These are phyloP conservation scores for Sebastes trivittatus DNA, from an alignment of 2,797 vertebrate species.

Conservation along the genomic window DNA sequence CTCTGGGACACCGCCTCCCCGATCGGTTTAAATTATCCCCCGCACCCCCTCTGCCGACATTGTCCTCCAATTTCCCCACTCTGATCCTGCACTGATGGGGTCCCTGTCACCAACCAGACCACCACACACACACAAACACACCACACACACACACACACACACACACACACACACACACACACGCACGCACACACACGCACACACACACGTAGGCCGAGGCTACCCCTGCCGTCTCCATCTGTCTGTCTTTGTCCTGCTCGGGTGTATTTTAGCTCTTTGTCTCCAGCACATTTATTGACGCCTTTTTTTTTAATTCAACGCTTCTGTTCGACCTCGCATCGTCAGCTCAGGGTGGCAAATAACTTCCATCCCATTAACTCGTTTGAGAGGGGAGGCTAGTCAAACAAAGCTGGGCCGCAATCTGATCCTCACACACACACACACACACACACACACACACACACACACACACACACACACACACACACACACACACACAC, in stretches of 20 bases:
- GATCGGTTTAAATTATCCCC: constrained; percentile 78
- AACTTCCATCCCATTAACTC: constrained; percentile 97
- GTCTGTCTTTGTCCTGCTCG: constrained; percentile 84
- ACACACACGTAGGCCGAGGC: constrained; percentile 22
- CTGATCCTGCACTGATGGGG: constrained; percentile 79
- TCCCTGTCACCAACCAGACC: constrained; percentile 74
- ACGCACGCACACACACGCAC: constrained; percentile 15
- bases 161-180: constrained; percentile 14
- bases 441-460: constrained; percentile 26
- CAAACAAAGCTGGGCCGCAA: constrained; percentile 87
- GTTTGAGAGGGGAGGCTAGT: constrained; percentile 85
- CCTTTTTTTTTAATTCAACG: constrained; percentile 80
- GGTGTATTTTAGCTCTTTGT: constrained; percentile 90
- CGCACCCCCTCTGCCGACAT: constrained; percentile 64
- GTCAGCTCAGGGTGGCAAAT: constrained; percentile 78
- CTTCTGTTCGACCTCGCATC: constrained; percentile 83
- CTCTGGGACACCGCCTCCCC: constrained; percentile 78
- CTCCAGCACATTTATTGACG: constrained; percentile 83
- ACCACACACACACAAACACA: constrained; percentile 39
- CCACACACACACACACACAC: constrained; percentile 26
- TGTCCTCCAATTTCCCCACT: constrained; percentile 83
- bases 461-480: background rate
- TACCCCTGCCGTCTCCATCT: constrained; percentile 86
- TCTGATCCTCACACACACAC: constrained; percentile 71
- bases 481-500: background rate